phyloP scores from a whole-genome alignment of 2,797 vertebrate genomes.

The Megaceryle alcyon region DNA sequence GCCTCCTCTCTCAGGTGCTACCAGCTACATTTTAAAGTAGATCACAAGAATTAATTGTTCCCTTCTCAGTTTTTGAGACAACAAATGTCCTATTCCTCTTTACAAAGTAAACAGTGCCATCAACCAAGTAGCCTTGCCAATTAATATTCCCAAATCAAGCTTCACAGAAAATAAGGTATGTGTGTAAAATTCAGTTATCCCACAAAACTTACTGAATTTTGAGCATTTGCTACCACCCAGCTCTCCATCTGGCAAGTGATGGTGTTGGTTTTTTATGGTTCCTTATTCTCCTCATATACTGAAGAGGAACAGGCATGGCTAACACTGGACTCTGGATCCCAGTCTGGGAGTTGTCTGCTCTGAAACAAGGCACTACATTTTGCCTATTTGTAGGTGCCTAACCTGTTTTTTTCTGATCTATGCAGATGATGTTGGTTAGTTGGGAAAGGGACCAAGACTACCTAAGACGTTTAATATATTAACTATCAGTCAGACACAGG shows the following conservation, averaged over 20 bases:
- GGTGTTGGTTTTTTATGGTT: neutral
- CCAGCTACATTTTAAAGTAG: neutral
- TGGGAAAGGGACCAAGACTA: conserved; percentile 4
- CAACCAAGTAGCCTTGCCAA: neutral
- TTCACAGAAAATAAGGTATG: neutral
- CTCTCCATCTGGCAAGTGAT: neutral
- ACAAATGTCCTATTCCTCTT: neutral
- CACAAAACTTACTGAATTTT: neutral
- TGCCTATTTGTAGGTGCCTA: neutral
- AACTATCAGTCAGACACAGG: neutral
- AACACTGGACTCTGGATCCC: neutral
- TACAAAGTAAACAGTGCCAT: neutral
- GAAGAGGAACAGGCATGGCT: neutral
- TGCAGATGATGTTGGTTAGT: neutral
- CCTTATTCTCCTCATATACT: neutral
- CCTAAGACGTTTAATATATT: neutral
- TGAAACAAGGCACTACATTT: neutral
- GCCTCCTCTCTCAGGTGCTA: neutral
- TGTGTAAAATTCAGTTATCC: too few species aligned
- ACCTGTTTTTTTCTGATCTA: neutral
- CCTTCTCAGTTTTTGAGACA: neutral
- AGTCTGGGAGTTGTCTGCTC: neutral
- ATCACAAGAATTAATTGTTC: neutral
- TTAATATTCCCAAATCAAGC: neutral
- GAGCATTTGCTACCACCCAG: neutral